A percentile compares a stretch with the other conserved stretches of the same genome.
Evolutionary conservation across 2,113 vertebrate species (phyloP).

Genomic region (Semicossyphus pulcher): DNA sequence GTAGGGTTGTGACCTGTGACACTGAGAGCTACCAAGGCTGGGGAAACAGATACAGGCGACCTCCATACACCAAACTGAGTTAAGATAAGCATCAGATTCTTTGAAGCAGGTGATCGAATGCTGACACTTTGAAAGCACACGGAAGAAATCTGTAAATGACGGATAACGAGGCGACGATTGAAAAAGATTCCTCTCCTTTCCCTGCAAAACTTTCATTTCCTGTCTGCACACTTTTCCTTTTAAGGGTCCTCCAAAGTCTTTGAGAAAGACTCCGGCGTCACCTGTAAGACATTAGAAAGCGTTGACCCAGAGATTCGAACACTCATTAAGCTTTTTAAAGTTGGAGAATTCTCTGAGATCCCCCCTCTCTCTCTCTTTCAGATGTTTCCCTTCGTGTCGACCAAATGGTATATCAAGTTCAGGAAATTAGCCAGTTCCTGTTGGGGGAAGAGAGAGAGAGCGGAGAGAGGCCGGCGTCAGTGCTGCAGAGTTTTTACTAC

Average conservation of each 20-base stretch:
- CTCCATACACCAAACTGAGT: conserved; percentile 13
- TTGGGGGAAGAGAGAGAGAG: conserved; percentile 69
- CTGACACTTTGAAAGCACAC: not conserved
- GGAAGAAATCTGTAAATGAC: conserved; percentile 31
- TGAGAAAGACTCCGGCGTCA: conserved; percentile 52
- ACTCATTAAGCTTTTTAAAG: conserved; percentile 74
- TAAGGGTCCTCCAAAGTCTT: conserved; percentile 42
- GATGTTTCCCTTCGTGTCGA: conserved; percentile 72
- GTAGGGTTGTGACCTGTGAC: conserved; percentile 65
- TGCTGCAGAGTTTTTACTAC: conserved; percentile 45
- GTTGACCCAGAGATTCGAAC: conserved; percentile 68
- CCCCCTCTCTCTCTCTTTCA: conserved; percentile 65
- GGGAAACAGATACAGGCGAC: conserved; percentile 48
- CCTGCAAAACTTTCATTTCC: conserved; percentile 65
- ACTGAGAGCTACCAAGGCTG: conserved; percentile 17
- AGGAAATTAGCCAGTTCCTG: conserved; percentile 86
- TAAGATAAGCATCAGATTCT: conserved; percentile 30
- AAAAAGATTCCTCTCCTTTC: conserved; percentile 25
- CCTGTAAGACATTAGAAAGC: conserved; percentile 78
- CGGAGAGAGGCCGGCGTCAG: conserved; percentile 48
- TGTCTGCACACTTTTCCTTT: conserved; percentile 58
- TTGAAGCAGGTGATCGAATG: conserved; percentile 39
- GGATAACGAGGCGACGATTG: conserved; percentile 43
- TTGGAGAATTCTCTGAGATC: conserved; percentile 64
- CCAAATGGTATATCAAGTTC: conserved; percentile 80